Evolutionary conservation across 1,140 invertebrate species (phyloP).

Genomic region (Megalopta genalis): DNA sequence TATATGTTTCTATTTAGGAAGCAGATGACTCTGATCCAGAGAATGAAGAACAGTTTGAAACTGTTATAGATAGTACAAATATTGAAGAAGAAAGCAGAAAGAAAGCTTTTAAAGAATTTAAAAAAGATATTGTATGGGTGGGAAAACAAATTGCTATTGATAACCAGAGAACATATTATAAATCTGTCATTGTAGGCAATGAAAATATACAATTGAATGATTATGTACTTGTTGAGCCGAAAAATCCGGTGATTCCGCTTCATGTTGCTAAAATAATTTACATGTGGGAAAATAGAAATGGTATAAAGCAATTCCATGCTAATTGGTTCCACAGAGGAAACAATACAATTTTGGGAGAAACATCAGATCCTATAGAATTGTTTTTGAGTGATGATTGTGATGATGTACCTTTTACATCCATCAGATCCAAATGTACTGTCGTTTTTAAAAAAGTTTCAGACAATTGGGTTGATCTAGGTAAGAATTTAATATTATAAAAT

Average conservation of each 20-base stretch:
- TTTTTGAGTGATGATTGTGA: conserved; percentile 89
- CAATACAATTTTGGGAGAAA: conserved; percentile 91
- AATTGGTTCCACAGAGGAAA: conserved; percentile 82
- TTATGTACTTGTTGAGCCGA: conserved; percentile 87
- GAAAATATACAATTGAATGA: conserved; percentile 78
- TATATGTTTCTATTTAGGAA: conserved; percentile 73
- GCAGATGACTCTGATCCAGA: conserved; percentile 85
- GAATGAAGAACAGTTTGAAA: conserved; percentile 81
- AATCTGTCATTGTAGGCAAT: conserved; percentile 59
- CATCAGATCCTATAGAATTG: conserved; percentile 88
- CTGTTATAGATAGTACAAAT: conserved; percentile 72
- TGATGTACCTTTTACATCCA: conserved; percentile 83
- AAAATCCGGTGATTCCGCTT: conserved; percentile 83
- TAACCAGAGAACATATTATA: conserved; percentile 63
- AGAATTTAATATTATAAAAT: conserved; percentile 11
- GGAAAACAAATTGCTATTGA: conserved; percentile 74
- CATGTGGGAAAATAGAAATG: conserved; percentile 82
- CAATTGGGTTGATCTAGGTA: conserved; percentile 63
- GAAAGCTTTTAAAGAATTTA: conserved; percentile 65
- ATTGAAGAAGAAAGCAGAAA: conserved; percentile 65
- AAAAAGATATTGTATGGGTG: conserved; percentile 82
- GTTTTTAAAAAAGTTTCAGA: conserved; percentile 44
- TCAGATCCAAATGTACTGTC: conserved; percentile 80
- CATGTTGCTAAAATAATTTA: conserved; percentile 86
- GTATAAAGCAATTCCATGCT: conserved; percentile 75